Percentiles rank a stretch among this genome's conserved stretches.
These are phyloP conservation scores for Keiferia lycopersicella DNA, from an alignment of 2,888 invertebrate species.

Conservation along the genomic window DNA sequence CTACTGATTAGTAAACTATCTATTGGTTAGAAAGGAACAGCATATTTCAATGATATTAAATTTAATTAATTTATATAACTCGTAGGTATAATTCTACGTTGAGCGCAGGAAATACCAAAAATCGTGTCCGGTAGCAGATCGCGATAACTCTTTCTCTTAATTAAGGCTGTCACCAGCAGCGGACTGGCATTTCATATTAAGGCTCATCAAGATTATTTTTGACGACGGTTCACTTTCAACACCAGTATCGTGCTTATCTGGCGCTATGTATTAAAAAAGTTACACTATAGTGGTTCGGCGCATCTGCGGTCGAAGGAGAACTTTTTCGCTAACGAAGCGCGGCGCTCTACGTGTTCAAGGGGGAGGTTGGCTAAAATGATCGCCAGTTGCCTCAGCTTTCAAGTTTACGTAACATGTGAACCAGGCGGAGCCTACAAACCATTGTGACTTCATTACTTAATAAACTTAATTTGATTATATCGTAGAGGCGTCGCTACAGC, in stretches of 20 bases:
- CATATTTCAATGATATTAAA: not conserved
- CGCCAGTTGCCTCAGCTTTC: conserved; percentile 53
- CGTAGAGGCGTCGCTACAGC: conserved; percentile 17
- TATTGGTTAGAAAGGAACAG: no score
- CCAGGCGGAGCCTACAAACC: conserved; percentile 47
- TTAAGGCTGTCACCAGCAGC: conserved; percentile 36
- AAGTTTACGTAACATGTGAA: conserved; percentile 55
- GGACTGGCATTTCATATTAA: conserved; percentile 31
- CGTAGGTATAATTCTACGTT: not conserved
- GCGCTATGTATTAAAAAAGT: conserved; percentile 14
- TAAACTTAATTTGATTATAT: conserved; percentile 31
- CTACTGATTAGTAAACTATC: no score
- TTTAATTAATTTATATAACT: not conserved
- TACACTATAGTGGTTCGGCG: conserved; percentile 14
- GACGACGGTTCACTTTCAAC: conserved; percentile 27
- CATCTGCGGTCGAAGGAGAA: conserved; percentile 26
- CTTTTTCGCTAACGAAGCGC: conserved; percentile 41
- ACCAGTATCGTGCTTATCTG: not conserved
- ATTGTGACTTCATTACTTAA: conserved; percentile 42
- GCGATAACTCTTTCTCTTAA: conserved; percentile 27
- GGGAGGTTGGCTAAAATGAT: conserved; percentile 50
- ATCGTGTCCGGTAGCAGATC: not conserved
- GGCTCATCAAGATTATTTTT: conserved; percentile 34
- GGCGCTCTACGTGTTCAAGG: conserved; percentile 51
- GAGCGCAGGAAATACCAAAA: not conserved